Conservation (phyloP, 2,888 invertebrate genomes). For the Oxystoma pomonae region DNA sequence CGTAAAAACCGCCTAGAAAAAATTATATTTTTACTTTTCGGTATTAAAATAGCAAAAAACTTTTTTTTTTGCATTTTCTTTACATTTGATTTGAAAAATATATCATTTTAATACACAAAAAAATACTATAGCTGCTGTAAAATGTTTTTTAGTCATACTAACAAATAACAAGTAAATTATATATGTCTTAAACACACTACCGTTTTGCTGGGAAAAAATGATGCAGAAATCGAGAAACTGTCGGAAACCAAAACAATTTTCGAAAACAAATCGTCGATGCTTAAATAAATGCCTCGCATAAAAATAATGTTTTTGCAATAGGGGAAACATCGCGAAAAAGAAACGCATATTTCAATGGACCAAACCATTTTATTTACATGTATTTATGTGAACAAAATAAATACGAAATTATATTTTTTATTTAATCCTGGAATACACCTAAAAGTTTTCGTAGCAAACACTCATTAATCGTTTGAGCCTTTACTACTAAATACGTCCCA, state of each 20-base stretch:
- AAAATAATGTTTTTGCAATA: background rate
- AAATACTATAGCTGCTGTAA: background rate
- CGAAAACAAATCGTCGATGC: background rate
- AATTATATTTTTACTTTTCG: too few species aligned
- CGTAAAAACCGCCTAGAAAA: too few species aligned
- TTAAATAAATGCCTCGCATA: background rate
- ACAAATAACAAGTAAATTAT: background rate
- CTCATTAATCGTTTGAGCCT: background rate
- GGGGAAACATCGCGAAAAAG: too few species aligned
- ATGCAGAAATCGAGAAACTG: background rate
- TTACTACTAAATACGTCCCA: background rate
- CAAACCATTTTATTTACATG: too few species aligned
- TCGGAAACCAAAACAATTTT: background rate
- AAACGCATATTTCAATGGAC: too few species aligned
- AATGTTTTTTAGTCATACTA: background rate
- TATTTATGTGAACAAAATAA: too few species aligned
- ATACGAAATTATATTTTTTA: too few species aligned
- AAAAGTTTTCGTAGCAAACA: background rate
- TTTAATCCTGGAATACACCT: too few species aligned
- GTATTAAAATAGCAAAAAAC: too few species aligned
- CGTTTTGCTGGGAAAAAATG: background rate
- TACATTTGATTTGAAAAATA: too few species aligned
- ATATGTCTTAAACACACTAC: background rate
- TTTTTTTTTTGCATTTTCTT: too few species aligned
- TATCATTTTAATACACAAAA: background rate